Base-by-base conservation (phyloP, 64 coral and sea anemone genomes). In the Montipora capricornis region DNA sequence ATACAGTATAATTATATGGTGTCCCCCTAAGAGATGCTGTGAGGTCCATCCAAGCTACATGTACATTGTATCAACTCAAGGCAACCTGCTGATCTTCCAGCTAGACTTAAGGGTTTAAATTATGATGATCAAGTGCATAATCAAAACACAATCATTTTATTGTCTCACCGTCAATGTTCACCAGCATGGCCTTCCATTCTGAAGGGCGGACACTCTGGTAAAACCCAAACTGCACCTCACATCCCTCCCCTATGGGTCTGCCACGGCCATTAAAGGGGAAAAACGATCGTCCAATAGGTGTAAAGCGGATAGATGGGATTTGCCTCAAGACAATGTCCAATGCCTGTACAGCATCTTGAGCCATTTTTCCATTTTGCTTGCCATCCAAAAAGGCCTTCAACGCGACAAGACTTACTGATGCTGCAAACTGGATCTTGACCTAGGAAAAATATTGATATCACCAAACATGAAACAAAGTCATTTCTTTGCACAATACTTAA, bases 151-250 rank as follows among this genome's bases (percentile, higher is more conserved):
- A 22, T 22, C 22, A 22, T 1, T 8, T 57, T 57, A 19, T 11
- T 12, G 8, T 52, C 93, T 95, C 12, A 99, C 98, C 98, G 87
- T 99, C 98, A 87, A 99, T 92, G 75, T 99, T 99, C 3, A 99
- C 79, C 15, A 99, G 89, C 89, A 95, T 87, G 0, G 90, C 89
- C 77, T 99, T 96, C 98, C 98, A 99, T 74, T 99, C 78, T 14
- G 98, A 99, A 22, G 82, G 98, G 17, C 95, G 76, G 4, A 99
- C 77, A 87, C 89, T 96, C 44, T 96, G 95, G 68, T 94, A 96
- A 60, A 94, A 99, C 15, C 98, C 98, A 94, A 87, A 94, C 77
- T 87, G 77, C 7, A 96, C 26, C 67, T 99, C 98, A 90, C 89
- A 90, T 9, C 98, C 98, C 26, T 90, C 98, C 8, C 98, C 98